These are phyloP conservation scores for Stomatorhinus walkeri DNA, from an alignment of 2,797 vertebrate species.

Conservation along the genomic window DNA sequence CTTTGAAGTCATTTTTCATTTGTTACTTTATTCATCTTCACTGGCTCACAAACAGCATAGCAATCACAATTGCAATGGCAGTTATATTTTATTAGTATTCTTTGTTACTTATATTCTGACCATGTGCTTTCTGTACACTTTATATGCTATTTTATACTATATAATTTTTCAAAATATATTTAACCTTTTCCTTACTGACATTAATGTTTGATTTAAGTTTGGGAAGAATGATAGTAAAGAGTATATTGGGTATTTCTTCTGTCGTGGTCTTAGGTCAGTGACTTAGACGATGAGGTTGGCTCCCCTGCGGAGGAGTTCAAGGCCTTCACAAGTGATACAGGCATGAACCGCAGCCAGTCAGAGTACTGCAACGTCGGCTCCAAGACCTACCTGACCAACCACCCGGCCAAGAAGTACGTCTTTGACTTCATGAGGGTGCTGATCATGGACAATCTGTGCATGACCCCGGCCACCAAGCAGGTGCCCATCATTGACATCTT, in stretches of 20 bases:
- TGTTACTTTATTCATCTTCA: not conserved
- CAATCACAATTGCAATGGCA: not conserved
- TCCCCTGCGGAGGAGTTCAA: slow-evolving; percentile 97
- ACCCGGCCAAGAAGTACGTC: slow-evolving; percentile 95
- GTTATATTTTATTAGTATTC: not conserved
- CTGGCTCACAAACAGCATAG: not conserved
- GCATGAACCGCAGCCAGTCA: slow-evolving; percentile 97
- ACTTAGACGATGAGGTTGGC: slow-evolving; percentile 87
- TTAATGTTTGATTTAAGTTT: not conserved
- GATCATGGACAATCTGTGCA: slow-evolving; percentile 95
- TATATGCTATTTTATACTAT: not conserved
- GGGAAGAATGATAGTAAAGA: not conserved
- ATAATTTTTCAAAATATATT: not conserved
- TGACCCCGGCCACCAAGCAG: slow-evolving; percentile 91
- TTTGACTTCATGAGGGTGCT: slow-evolving; percentile 97
- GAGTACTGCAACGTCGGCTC: slow-evolving; percentile 96
- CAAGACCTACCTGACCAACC: slow-evolving; percentile 93
- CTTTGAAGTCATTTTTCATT: not conserved
- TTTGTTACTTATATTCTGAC: not conserved
- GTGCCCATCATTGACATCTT: slow-evolving; percentile 90
- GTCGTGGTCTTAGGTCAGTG: slow-evolving; percentile 67
- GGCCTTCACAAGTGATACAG: slow-evolving; percentile 81
- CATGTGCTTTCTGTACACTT: not conserved
- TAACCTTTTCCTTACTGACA: not conserved
- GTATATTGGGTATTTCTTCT: not conserved